phyloP scores from a whole-genome alignment of 2,888 invertebrate species.

The Melanargia galathea region DNA sequence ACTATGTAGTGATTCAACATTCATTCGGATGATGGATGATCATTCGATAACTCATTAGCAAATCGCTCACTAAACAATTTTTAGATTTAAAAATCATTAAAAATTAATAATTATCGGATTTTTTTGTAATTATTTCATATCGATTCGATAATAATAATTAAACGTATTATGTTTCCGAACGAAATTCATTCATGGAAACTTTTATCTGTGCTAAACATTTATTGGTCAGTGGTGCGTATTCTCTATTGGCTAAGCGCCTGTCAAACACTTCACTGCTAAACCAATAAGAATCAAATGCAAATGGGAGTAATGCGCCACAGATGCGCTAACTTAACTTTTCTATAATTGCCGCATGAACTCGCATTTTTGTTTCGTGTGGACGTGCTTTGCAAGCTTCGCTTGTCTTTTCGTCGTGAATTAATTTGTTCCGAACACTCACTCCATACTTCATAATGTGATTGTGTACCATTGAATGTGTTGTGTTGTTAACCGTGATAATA shows the following conservation, averaged over 20 bases:
- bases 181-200: neutral
- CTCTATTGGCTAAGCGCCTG: slow-evolving; percentile 28
- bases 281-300: no score
- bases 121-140: no score
- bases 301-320: neutral
- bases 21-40: no score
- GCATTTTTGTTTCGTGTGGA: slow-evolving; percentile 26
- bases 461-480: slow-evolving; percentile 63
- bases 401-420: slow-evolving; percentile 36
- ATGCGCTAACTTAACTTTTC: slow-evolving; percentile 27
- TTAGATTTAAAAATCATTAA: no score
- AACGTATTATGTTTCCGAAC: slow-evolving; percentile 21
- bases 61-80: no score
- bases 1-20: no score
- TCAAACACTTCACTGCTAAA: slow-evolving; percentile 12
- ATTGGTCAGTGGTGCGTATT: no score
- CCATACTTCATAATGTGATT: slow-evolving; percentile 61
- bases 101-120: no score
- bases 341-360: slow-evolving; percentile 33
- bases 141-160: no score
- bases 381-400: slow-evolving; percentile 40
- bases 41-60: no score
- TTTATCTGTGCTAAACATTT: neutral
- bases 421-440: slow-evolving; percentile 37
- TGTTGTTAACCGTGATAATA: slow-evolving; percentile 74